A percentile compares a stretch with the other conserved stretches of the same genome.
Evolutionary conservation across 2,797 vertebrate species (phyloP).

Genomic region (Gallinago solitaria): DNA sequence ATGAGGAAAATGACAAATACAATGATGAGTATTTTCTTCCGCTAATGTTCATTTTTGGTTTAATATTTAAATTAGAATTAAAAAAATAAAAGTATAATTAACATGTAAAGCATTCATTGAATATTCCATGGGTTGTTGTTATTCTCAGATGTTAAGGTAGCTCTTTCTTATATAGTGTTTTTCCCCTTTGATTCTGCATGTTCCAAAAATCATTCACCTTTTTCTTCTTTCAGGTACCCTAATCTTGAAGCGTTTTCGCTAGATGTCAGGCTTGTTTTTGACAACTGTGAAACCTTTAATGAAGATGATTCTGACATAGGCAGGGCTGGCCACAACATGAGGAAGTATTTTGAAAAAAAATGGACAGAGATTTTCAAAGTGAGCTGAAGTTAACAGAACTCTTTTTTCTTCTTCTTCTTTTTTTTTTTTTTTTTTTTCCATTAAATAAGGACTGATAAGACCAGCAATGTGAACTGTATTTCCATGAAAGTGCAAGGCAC

Average conservation of each 20-base stretch:
- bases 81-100: not conserved
- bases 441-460: slow-evolving; percentile 78
- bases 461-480: slow-evolving; percentile 83
- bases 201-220: not conserved
- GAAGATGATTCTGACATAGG: slow-evolving; percentile 99
- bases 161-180: not conserved
- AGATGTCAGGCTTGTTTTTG: slow-evolving; percentile 97
- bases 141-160: not conserved
- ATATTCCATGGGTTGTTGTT: not conserved
- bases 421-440: not conserved
- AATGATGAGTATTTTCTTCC: not conserved
- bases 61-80: not conserved
- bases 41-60: not conserved
- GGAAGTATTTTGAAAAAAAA: slow-evolving; percentile 98
- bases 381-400: slow-evolving; percentile 84
- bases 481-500: slow-evolving; percentile 79
- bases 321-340: slow-evolving; percentile 97
- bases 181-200: not conserved
- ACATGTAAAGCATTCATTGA: not conserved
- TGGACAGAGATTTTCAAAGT: slow-evolving; percentile 98
- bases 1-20: not conserved
- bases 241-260: slow-evolving; percentile 96
- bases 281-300: slow-evolving; percentile 99
- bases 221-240: slow-evolving; percentile 87
- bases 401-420: not conserved